Conservation (phyloP, 1,140 invertebrate species). For the Akabosia matsudoensis region DNA sequence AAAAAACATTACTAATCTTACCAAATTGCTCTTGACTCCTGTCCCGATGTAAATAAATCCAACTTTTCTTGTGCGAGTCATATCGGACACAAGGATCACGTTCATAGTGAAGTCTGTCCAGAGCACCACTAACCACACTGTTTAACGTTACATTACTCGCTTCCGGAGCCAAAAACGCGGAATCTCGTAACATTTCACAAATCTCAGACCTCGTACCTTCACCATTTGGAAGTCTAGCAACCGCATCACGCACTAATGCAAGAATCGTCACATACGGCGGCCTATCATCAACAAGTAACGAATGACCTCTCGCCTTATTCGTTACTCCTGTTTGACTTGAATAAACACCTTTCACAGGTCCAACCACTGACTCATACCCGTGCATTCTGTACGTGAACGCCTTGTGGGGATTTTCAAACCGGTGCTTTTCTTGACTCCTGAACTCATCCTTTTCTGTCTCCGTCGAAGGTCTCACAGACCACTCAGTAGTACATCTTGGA, state of each 20-base stretch:
- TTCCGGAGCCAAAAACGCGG: slow-evolving; percentile 74
- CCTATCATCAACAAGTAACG: slow-evolving; percentile 71
- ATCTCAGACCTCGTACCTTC: slow-evolving; percentile 89
- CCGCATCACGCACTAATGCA: slow-evolving; percentile 86
- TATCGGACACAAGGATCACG: slow-evolving; percentile 86
- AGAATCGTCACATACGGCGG: slow-evolving; percentile 89
- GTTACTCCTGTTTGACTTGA: slow-evolving; percentile 50
- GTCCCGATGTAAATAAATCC: slow-evolving; percentile 83
- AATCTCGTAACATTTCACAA: slow-evolving; percentile 75
- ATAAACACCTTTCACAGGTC: slow-evolving; percentile 81
- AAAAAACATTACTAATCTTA: slow-evolving; percentile 50
- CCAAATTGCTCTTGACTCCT: slow-evolving; percentile 74
- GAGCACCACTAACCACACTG: slow-evolving; percentile 77
- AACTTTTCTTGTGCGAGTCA: slow-evolving; percentile 80
- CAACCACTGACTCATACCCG: slow-evolving; percentile 80
- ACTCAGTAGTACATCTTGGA: slow-evolving; percentile 66
- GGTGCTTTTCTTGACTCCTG: slow-evolving; percentile 66
- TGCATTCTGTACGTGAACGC: slow-evolving; percentile 81
- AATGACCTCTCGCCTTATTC: slow-evolving; percentile 75
- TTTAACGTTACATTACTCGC: slow-evolving; percentile 62
- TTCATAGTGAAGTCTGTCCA: slow-evolving; percentile 83
- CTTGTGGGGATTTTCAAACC: slow-evolving; percentile 79
- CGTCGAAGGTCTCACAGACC: slow-evolving; percentile 75
- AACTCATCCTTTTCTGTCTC: slow-evolving; percentile 74
- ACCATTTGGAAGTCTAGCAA: slow-evolving; percentile 86